Percentiles rank a stretch among this genome's conserved stretches.
Evolutionary conservation across 64 coral and sea anemone genomes (phyloP).

Genomic region (Dendrophyllia cribrosa): DNA sequence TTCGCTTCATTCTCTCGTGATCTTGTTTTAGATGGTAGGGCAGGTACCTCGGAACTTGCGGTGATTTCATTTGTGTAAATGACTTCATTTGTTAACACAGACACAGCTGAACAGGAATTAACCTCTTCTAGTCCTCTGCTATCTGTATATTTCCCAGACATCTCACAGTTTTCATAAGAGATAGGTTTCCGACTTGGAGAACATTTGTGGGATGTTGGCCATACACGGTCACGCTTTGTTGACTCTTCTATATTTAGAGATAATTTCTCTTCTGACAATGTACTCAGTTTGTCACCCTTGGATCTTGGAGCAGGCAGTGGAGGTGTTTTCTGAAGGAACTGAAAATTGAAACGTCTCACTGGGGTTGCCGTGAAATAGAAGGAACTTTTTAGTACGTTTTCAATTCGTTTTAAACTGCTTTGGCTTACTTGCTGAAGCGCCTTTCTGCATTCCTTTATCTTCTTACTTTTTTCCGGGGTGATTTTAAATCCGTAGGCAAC

Average conservation of each 20-base stretch:
- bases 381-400: background rate
- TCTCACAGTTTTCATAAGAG: background rate
- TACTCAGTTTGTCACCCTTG: background rate
- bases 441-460: background rate
- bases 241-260: background rate
- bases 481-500: background rate
- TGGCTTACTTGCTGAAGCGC: background rate
- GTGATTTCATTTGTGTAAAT: background rate
- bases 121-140: too few species aligned
- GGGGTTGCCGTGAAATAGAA: background rate
- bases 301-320: background rate
- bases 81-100: background rate
- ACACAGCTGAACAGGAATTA: background rate
- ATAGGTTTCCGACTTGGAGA: background rate
- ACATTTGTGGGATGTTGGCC: background rate
- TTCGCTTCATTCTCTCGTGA: background rate
- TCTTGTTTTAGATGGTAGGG: background rate
- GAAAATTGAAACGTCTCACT: background rate
- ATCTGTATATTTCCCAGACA: too few species aligned
- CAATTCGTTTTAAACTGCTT: background rate
- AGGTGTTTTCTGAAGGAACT: background rate
- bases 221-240: background rate
- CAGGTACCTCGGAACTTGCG: background rate
- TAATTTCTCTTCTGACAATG: background rate
- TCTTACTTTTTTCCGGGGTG: background rate